These are phyloP conservation scores for mouse (Mus musculus) DNA, from an alignment of 2,113 vertebrate genomes.

Conservation along the genomic window GRCm39 chr7:92299001-92299500, in stretches of 20 bases:
- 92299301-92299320: conserved; percentile 16
- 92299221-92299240: neutral
- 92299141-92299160: neutral
- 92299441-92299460: neutral
- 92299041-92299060: neutral
- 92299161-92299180: neutral
- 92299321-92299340: neutral
- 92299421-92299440: neutral
- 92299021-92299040: neutral
- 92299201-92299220: neutral
- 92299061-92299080: too few species aligned
- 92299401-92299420: neutral
- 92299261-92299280: neutral
- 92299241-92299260: neutral
- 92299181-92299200: neutral
- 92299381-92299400: neutral
- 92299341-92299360: neutral
- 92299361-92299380: neutral
- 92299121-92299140: neutral
- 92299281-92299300: neutral
- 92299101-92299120: too few species aligned
- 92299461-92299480: neutral
- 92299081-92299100: too few species aligned
- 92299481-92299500: neutral
- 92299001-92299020: neutral